phyloP scores from a whole-genome alignment of 2,888 invertebrate species.

The Sericinus montela region DNA sequence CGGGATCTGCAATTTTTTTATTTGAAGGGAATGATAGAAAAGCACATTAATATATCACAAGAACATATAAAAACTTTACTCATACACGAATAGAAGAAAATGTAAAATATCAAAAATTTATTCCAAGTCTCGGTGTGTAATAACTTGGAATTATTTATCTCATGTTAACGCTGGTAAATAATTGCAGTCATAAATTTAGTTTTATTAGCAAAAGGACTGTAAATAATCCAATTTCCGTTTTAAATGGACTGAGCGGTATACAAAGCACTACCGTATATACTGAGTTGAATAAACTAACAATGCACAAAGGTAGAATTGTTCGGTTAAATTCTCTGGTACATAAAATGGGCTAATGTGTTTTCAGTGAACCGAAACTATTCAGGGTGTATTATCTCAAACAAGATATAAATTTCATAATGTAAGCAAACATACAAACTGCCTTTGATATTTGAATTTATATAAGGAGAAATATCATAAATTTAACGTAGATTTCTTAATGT shows the following conservation, averaged over 20 bases:
- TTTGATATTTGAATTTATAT: not conserved
- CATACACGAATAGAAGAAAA: too few species aligned
- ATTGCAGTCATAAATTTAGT: conserved; percentile 1
- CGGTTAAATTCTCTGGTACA: not conserved
- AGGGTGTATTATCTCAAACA: not conserved
- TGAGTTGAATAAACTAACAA: conserved; percentile 22
- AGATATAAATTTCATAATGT: not conserved
- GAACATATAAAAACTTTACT: too few species aligned
- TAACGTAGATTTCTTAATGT: too few species aligned
- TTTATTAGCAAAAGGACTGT: conserved; percentile 4
- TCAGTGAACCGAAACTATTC: conserved; percentile 1
- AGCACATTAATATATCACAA: too few species aligned
- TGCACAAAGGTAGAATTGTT: conserved; percentile 18
- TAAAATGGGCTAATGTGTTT: conserved; percentile 8
- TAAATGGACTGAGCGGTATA: conserved; percentile 8
- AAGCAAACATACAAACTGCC: not conserved
- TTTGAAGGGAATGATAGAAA: too few species aligned
- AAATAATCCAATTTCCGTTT: conserved; percentile 13
- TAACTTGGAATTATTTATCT: too few species aligned
- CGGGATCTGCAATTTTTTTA: too few species aligned
- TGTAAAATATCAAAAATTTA: too few species aligned
- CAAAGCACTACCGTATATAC: conserved; percentile 12
- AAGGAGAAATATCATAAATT: too few species aligned
- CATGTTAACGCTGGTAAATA: not conserved
- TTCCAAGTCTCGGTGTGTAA: too few species aligned